Conservation (phyloP, 2,888 invertebrate genomes). For the Polydrusus pterygomalis region DNA sequence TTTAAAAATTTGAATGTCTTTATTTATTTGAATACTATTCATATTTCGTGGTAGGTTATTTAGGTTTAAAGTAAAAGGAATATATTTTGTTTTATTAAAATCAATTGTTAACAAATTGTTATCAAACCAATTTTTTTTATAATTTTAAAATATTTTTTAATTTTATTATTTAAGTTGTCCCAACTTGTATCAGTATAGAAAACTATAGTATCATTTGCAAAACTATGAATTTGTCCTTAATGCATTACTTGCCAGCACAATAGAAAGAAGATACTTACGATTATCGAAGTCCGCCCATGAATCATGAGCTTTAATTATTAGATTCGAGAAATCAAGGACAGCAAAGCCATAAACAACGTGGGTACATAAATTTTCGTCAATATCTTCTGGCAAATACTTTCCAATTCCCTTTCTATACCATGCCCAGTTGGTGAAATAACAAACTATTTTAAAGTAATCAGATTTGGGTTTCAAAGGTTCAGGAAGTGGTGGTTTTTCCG, state of each 20-base stretch:
- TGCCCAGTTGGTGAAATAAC: slow-evolving; percentile 96
- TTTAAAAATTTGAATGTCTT: too few species aligned
- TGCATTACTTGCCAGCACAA: not conserved
- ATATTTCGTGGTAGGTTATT: too few species aligned
- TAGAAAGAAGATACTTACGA: slow-evolving; percentile 76
- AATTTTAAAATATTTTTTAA: too few species aligned
- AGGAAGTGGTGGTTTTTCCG: slow-evolving; percentile 69
- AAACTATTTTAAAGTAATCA: slow-evolving; percentile 87
- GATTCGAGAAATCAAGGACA: slow-evolving; percentile 87
- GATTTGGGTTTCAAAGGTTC: slow-evolving; percentile 74
- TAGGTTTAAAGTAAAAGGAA: too few species aligned
- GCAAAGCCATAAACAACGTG: slow-evolving; percentile 96
- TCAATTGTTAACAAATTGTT: too few species aligned
- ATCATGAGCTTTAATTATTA: slow-evolving; percentile 88
- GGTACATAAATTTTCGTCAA: slow-evolving; percentile 90
- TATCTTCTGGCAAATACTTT: slow-evolving; percentile 89
- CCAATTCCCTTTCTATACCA: slow-evolving; percentile 90
- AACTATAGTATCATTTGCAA: too few species aligned
- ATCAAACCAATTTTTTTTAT: too few species aligned
- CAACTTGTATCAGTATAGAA: too few species aligned
- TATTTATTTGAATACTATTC: too few species aligned
- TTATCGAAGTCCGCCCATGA: slow-evolving; percentile 94
- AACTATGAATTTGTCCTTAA: too few species aligned
- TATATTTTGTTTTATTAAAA: too few species aligned
- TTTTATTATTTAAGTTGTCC: too few species aligned